These are phyloP conservation scores for Papilio dardanus DNA, from an alignment of 1,140 invertebrate species.

Conservation along the genomic window DNA sequence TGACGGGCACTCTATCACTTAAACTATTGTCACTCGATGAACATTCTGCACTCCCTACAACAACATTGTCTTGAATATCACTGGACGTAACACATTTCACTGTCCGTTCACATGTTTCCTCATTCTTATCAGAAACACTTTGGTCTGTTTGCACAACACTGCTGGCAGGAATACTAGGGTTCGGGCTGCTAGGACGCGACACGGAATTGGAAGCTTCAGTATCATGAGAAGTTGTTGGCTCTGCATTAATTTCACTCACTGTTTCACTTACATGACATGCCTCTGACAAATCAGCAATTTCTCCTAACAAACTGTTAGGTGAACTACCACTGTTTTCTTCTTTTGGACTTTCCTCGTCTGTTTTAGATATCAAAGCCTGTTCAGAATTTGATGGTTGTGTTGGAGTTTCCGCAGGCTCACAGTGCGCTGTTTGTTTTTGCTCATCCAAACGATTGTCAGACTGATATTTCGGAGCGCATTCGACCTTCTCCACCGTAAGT, in stretches of 20 bases:
- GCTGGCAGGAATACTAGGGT: conserved; percentile 67
- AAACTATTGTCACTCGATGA: conserved; percentile 75
- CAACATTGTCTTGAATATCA: conserved; percentile 73
- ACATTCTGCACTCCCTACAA: conserved; percentile 74
- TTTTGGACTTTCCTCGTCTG: conserved; percentile 28
- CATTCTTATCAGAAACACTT: conserved; percentile 54
- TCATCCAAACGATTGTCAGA: conserved; percentile 17
- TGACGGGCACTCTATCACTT: conserved; percentile 56
- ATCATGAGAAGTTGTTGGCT: conserved; percentile 44
- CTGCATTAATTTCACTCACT: conserved; percentile 46
- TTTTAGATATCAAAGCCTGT: not conserved
- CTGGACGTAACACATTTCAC: conserved; percentile 73
- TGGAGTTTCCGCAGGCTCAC: not conserved
- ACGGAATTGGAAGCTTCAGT: conserved; percentile 52
- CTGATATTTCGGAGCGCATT: conserved; percentile 15
- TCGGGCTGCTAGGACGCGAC: conserved; percentile 48
- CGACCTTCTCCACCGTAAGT: conserved; percentile 45
- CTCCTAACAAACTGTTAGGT: conserved; percentile 9
- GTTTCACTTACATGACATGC: conserved; percentile 47
- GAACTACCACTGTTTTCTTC: conserved; percentile 26
- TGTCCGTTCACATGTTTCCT: conserved; percentile 67
- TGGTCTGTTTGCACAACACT: conserved; percentile 63
- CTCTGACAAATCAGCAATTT: conserved; percentile 47
- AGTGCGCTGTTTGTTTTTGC: conserved; percentile 11
- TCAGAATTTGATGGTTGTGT: not conserved